phyloP scores from a whole-genome alignment of 2,888 invertebrate species.

The Tachina lurida region DNA sequence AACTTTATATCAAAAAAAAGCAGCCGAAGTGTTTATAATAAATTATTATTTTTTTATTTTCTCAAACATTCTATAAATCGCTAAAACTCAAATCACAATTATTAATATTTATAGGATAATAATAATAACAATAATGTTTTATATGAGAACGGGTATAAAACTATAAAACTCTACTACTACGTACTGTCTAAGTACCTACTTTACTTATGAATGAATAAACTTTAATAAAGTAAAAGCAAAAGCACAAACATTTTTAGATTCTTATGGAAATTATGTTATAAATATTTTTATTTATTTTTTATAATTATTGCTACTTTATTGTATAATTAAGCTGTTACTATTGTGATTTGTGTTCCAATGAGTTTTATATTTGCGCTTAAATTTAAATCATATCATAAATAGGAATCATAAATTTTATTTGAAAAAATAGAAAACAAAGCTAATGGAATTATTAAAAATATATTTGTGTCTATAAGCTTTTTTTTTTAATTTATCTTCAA shows the following conservation, averaged over 20 bases:
- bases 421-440: slow-evolving; percentile 13
- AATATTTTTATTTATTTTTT: slow-evolving; percentile 73
- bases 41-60: background rate
- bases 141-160: slow-evolving; percentile 35
- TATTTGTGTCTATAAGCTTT: slow-evolving; percentile 28
- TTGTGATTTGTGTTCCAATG: slow-evolving; percentile 63
- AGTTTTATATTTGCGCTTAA: slow-evolving; percentile 46
- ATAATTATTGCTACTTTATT: slow-evolving; percentile 82
- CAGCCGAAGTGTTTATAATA: background rate
- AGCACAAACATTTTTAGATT: background rate
- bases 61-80: slow-evolving; percentile 25
- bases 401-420: slow-evolving; percentile 63
- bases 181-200: slow-evolving; percentile 18
- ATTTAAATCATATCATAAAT: slow-evolving; percentile 64
- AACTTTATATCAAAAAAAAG: background rate
- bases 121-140: slow-evolving; percentile 30
- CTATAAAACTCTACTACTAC: slow-evolving; percentile 41
- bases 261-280: slow-evolving; percentile 43
- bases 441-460: slow-evolving; percentile 10
- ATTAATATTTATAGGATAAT: slow-evolving; percentile 57
- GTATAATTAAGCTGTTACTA: slow-evolving; percentile 81
- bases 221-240: slow-evolving; percentile 3
- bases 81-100: slow-evolving; percentile 31
- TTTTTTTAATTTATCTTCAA: slow-evolving; percentile 17
- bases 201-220: slow-evolving; percentile 51